phyloP scores from a whole-genome alignment of 2,888 invertebrate genomes.

The Netelia virgata region DNA sequence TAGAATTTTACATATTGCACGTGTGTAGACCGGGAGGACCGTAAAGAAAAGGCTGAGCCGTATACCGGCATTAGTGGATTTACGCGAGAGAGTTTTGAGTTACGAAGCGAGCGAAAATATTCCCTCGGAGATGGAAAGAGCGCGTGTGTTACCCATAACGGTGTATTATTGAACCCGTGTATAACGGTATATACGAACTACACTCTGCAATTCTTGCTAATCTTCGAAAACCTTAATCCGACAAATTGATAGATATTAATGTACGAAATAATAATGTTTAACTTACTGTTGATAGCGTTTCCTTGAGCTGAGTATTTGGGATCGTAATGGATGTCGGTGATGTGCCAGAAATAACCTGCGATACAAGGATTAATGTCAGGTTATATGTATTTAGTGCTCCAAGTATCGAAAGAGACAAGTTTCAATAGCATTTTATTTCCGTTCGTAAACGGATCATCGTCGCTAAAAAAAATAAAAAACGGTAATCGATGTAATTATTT shows the following conservation, averaged over 20 bases:
- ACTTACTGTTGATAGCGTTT: conserved; percentile 92
- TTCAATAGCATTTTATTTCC: background rate
- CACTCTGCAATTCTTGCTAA: background rate
- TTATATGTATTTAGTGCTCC: background rate
- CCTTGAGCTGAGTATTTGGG: conserved; percentile 92
- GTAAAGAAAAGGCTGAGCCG: background rate
- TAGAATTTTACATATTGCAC: background rate
- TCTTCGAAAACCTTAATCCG: background rate
- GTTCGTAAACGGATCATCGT: background rate
- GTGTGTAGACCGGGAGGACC: background rate
- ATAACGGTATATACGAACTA: no score
- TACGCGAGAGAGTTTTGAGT: conserved; percentile 17
- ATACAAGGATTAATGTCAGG: conserved; percentile 82
- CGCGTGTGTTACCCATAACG: no score
- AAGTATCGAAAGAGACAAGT: background rate
- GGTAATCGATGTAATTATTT: background rate
- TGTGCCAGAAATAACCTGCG: conserved; percentile 98
- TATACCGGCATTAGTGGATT: conserved; percentile 30
- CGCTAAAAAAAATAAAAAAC: conserved; percentile 1
- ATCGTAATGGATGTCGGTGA: conserved; percentile 97
- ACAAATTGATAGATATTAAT: conserved; percentile 12
- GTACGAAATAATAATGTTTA: background rate
- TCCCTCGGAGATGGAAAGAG: conserved; percentile 5
- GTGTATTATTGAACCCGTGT: no score
- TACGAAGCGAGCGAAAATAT: conserved; percentile 8